Conservation (phyloP, 2,797 vertebrate species). For the Buphagus erythrorhynchus region DNA sequence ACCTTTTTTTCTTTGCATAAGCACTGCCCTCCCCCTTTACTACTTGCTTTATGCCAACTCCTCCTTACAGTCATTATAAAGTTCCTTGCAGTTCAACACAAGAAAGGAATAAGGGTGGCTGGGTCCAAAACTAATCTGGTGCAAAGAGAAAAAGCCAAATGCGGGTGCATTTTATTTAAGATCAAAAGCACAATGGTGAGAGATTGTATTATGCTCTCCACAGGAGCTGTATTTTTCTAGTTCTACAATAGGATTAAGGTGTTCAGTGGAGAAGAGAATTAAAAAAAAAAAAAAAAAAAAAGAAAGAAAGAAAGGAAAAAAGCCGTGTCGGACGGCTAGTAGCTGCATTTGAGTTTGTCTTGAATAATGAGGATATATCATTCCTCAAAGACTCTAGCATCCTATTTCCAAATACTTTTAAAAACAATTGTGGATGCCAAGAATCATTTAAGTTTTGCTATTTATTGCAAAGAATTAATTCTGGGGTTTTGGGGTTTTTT, state of each 20-base stretch:
- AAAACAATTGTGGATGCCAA: not conserved
- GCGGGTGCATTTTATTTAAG: slow-evolving; percentile 27
- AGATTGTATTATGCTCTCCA: slow-evolving; percentile 57
- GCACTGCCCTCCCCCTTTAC: not conserved
- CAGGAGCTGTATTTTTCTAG: slow-evolving; percentile 50
- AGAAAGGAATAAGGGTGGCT: slow-evolving; percentile 18
- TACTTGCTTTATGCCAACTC: not conserved
- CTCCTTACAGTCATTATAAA: not conserved
- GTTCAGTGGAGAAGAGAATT: slow-evolving; percentile 28
- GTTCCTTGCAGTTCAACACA: slow-evolving; percentile 25
- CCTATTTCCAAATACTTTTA: not conserved
- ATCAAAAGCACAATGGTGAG: slow-evolving; percentile 54
- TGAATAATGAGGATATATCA: not conserved
- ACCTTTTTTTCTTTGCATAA: not conserved
- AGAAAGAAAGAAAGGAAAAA: not conserved
- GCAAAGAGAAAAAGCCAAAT: slow-evolving; percentile 31
- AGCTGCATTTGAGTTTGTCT: not conserved
- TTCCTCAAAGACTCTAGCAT: not conserved
- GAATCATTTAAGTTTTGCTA: not conserved
- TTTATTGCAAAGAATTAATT: not conserved
- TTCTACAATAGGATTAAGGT: slow-evolving; percentile 57
- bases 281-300: not conserved
- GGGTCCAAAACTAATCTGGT: slow-evolving; percentile 7
- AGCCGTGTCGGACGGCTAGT: not conserved
- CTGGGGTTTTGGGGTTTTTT: not conserved